Conservation (phyloP, 2,888 invertebrate species). For the Tridacna crocea region DNA sequence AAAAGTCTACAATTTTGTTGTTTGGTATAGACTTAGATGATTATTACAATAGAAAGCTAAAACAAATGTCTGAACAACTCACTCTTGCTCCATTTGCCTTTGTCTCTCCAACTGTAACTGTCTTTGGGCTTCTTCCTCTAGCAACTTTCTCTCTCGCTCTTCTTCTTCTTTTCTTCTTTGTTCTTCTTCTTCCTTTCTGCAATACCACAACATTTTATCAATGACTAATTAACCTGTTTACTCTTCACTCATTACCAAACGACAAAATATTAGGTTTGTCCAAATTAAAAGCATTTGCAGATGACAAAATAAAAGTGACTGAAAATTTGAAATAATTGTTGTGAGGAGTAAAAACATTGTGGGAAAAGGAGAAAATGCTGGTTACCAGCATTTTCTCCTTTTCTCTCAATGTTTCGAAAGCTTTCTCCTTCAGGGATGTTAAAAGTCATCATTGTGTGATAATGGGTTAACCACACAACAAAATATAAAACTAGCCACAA, state of each 20-base stretch:
- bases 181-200: slow-evolving; percentile 88
- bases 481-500: too few species aligned
- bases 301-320: too few species aligned
- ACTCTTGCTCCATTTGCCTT: slow-evolving; percentile 81
- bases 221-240: too few species aligned
- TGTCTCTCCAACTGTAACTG: slow-evolving; percentile 80
- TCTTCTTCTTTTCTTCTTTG: slow-evolving; percentile 80
- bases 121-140: slow-evolving; percentile 80
- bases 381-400: neutral
- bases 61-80: slow-evolving; percentile 50
- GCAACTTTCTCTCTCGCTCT: slow-evolving; percentile 75
- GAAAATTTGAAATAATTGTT: too few species aligned
- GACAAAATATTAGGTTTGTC: neutral
- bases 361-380: neutral
- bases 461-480: too few species aligned
- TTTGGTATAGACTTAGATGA: too few species aligned
- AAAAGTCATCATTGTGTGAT: too few species aligned
- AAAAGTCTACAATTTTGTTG: too few species aligned
- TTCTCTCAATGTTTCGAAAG: neutral
- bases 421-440: too few species aligned
- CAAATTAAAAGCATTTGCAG: neutral
- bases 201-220: neutral
- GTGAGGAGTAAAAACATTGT: neutral
- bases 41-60: neutral
- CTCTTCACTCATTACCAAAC: neutral